Base-by-base conservation (phyloP, 2,797 vertebrate genomes). In the Gymnoscopelus microlampas region DNA sequence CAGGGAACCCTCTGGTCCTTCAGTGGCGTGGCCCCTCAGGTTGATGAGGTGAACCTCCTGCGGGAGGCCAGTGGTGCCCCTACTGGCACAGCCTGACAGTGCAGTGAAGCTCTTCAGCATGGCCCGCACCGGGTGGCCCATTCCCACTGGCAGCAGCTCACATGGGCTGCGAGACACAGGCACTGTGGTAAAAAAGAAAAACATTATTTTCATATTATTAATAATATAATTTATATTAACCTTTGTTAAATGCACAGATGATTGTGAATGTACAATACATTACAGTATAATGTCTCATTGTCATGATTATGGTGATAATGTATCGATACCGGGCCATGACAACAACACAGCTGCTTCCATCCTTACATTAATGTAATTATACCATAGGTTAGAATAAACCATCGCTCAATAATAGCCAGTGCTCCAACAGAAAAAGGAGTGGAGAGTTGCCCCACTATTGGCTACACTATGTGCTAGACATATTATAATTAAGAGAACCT, bases 1-100 rank as follows among this genome's bases (percentile, higher is more conserved):
- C 3, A 49, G 79, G 64, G 63, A 58, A 66, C 70, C 77, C 70
- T 63, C 75, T 48, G 72, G 56, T 81, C 90, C 94, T 82, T 94
- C 93, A 79, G 90, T 74, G 85, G 78, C 92, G 73, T 48, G 74
- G 59, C 86, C 85, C 71, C 93, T 94, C 78, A 99, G 94, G 91
- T 98, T 99, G 88, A 99, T 93, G 88, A 99, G 54, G 0, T 99
- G 98, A 68, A 99, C 96, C 79, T 99, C 98, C 75, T 96, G 96
- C 0, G 95, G 94, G 57, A 96, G 91, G 58, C 81, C 85, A 0
- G 77, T 87, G 0, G 97, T 98, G 84, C 95, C 96, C 56, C 94
- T 89, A 89, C 96, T 98, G n/a, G 97, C 96, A 47, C 98, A 99
- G 80, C 97, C 97, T 0, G 97, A 97, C 73, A 97, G 75, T 64